Percentiles rank a stretch among this genome's conserved stretches.
Conservation (phyloP, 2,797 vertebrate species). For the Otolemur crassicaudatus region DNA sequence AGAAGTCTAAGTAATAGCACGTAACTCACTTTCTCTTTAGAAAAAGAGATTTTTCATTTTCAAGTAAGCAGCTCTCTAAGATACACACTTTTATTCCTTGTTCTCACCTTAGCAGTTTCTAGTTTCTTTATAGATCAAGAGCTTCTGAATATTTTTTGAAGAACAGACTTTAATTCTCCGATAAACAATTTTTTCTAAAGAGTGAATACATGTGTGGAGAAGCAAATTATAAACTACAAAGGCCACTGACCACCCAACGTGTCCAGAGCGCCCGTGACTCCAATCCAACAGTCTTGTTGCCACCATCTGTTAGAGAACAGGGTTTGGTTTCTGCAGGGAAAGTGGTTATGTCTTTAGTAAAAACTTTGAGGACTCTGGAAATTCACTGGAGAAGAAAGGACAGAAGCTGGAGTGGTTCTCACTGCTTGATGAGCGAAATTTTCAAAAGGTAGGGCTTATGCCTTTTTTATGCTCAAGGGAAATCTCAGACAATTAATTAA, state of each 20-base stretch:
- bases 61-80: neutral
- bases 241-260: neutral
- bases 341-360: neutral
- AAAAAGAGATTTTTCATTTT: constrained; percentile 12
- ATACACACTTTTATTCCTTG: neutral
- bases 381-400: constrained; percentile 10
- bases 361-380: neutral
- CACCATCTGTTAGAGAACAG: neutral
- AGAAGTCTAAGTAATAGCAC: neutral
- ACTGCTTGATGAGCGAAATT: neutral
- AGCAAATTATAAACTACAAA: neutral
- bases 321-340: neutral
- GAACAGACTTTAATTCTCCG: neutral
- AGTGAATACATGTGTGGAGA: neutral
- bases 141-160: constrained; percentile 12
- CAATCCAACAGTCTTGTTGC: neutral
- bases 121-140: constrained; percentile 8
- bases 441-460: neutral
- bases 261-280: neutral
- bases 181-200: neutral
- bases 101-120: neutral
- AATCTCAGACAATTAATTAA: neutral
- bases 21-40: neutral
- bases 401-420: neutral
- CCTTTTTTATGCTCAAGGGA: neutral